These are phyloP conservation scores for Neodiprion fabricii DNA, from an alignment of 1,140 invertebrate genomes.

Conservation along the genomic window DNA sequence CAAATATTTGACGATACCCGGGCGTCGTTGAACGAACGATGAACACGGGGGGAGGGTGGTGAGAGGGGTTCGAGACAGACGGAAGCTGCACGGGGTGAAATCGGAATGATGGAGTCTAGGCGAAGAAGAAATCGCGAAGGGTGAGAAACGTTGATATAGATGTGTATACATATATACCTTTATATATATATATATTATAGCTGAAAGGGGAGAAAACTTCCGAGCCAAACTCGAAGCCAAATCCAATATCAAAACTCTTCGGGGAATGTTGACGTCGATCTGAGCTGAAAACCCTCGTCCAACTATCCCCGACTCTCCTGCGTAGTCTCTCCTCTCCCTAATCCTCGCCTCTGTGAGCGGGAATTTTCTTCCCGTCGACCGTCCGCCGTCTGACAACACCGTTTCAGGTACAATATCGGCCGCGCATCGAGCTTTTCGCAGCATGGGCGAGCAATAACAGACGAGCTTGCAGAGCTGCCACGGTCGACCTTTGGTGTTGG, in stretches of 20 bases:
- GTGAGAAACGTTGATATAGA: too few relatives aligned
- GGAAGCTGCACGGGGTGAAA: too few relatives aligned
- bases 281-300: slow-evolving; percentile 2
- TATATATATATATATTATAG: too few relatives aligned
- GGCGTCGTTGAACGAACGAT: too few relatives aligned
- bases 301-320: background rate
- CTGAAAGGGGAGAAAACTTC: background rate
- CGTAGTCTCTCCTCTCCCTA: too few relatives aligned
- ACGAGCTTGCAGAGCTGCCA: background rate
- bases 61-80: too few relatives aligned
- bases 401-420: background rate
- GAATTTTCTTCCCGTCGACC: background rate
- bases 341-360: background rate
- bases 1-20: too few relatives aligned
- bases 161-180: too few relatives aligned
- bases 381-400: background rate
- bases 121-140: too few relatives aligned
- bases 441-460: background rate
- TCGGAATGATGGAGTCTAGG: too few relatives aligned
- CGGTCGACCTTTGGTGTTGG: background rate
- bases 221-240: background rate
- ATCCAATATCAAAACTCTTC: slow-evolving; percentile 5
- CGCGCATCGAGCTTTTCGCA: background rate
- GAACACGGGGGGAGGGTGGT: too few relatives aligned
- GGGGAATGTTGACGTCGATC: slow-evolving; percentile 4